Evolutionary conservation across 2,888 invertebrate genomes (phyloP), one percentile per base, ranked within the genome.

Genomic region (Pseudococcus viburni): DNA sequence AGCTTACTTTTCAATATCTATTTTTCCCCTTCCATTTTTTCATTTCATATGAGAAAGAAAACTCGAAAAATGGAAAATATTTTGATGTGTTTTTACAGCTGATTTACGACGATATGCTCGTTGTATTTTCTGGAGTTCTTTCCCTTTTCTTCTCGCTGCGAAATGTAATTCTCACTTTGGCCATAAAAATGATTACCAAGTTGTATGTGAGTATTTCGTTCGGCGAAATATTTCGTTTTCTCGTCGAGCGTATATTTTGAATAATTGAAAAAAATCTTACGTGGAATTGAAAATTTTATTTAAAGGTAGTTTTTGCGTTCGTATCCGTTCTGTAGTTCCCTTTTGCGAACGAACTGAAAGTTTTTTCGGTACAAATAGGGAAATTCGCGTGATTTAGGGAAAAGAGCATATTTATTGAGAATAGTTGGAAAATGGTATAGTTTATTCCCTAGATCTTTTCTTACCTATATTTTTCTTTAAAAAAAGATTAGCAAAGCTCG

Each of bases 251-350:
- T 26, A 12, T 33, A 22, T 73, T 73, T 73, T 73, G 68, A 73
- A 73, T 73, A 73, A 73, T 73, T 73, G 68, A 73, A 33, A 73
- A 73, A 73, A 73, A 73, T 73, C 68, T 73, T 33, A 73, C 68
- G 12, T 7, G 68, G 26, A 73, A 73, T 73, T 73, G 68, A 33
- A 33, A 73, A 33, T 11, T 73, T 73, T 73, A 3, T 33, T 33
- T 73, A 22, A 26, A 7, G 68, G 8, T 46, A 46, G 55, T 33
- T 33, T 33, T 33, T 33, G 26, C 26, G 26, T 33, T 33, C 26
- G 26, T 33, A 33, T 33, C 26, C 26, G 26, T 33, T 33, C 26
- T 33, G 3, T 33, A 3, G 26, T 33, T 33, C 26, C 26, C 26
- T 33, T 33, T 33, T 33, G n/a, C 26, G 26, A 33, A 33, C 26